A percentile compares a stretch with the other conserved stretches of the same genome.
phyloP scores from a whole-genome alignment of 2,888 invertebrate genomes.

The Cotesia congregata region DNA sequence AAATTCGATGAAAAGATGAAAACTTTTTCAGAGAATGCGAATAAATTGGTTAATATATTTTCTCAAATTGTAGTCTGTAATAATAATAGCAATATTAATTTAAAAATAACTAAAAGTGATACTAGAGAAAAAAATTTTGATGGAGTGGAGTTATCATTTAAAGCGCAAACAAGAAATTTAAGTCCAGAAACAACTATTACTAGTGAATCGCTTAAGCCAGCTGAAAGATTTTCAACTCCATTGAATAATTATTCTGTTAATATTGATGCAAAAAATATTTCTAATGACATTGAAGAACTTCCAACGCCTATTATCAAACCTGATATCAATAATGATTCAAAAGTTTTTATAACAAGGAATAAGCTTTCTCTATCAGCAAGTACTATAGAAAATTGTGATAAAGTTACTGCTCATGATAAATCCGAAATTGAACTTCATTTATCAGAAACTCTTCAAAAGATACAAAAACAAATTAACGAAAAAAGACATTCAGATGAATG shows the following conservation, averaged over 20 bases:
- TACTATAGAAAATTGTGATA: constrained; percentile 16
- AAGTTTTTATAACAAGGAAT: constrained; percentile 22
- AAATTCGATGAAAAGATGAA: constrained; percentile 43
- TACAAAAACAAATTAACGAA: not conserved
- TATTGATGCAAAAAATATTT: constrained; percentile 1
- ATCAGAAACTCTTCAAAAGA: not conserved
- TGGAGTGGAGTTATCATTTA: constrained; percentile 23
- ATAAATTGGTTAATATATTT: not conserved
- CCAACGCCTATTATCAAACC: constrained; percentile 3
- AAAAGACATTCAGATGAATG: not conserved
- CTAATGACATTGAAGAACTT: not conserved
- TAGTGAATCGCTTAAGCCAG: constrained; percentile 23
- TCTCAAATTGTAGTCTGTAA: not conserved
- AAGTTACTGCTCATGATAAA: constrained; percentile 32
- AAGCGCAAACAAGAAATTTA: constrained; percentile 20
- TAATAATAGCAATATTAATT: not conserved
- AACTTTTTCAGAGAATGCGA: constrained; percentile 10
- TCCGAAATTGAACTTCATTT: constrained; percentile 30
- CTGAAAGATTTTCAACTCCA: constrained; percentile 47
- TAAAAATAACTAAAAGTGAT: not conserved
- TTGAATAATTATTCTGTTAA: constrained; percentile 39
- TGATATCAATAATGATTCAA: constrained; percentile 5
- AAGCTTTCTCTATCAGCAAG: constrained; percentile 3
- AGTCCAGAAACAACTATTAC: constrained; percentile 27
- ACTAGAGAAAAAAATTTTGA: not conserved